Base-by-base conservation (phyloP, 2,888 invertebrate genomes). In the Epinotia brunnichana region DNA sequence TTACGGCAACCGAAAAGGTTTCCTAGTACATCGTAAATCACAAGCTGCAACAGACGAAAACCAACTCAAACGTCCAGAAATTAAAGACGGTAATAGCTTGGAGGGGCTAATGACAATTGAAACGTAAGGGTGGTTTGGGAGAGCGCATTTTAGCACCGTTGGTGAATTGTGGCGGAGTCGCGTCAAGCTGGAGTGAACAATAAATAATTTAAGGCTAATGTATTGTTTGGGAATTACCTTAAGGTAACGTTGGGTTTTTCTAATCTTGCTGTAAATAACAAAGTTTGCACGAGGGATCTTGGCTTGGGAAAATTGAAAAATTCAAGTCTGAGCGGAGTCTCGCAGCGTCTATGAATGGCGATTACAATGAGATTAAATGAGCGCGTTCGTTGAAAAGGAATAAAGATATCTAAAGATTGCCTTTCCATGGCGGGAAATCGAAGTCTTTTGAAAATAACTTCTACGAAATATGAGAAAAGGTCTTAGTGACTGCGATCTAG, bases 1-100 rank as follows among this genome's bases (percentile, higher is more conserved):
- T 91, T 90, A 92, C 86, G 81, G 84, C 82, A 82, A 85, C 86
- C 86, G 84, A 78, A 85, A 87, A 87, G 85, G 86, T 86, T 87
- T 86, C 80, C 81, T 79, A 78, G 85, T 85, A 81, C 79, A 81
- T 81, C 80, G 84, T 90, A 90, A 88, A 91, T 90, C 85, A 89
- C 82, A 74, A 54, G 71, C 61, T 69, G 54, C 59, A 73, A 68
- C 77, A 76, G 48, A 60, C 78, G 75, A 84, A 85, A 87, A 79
- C 78, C 74, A 76, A 82, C 86, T 79, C 74, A 79, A 83, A 75
- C 17, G 21, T 29, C 15, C 53, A 48, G 51, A 35, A 44, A 63
- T 76, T 87, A 89, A 76, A 80, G 84, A 74, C 71, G 73, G 79
- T 75, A 81, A 82, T 87, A 75, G 77, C 70, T 64, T 79, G 80